These are phyloP conservation scores for Panthera uncia DNA, from an alignment of 2,113 vertebrate species.

Conservation along the genomic window DNA sequence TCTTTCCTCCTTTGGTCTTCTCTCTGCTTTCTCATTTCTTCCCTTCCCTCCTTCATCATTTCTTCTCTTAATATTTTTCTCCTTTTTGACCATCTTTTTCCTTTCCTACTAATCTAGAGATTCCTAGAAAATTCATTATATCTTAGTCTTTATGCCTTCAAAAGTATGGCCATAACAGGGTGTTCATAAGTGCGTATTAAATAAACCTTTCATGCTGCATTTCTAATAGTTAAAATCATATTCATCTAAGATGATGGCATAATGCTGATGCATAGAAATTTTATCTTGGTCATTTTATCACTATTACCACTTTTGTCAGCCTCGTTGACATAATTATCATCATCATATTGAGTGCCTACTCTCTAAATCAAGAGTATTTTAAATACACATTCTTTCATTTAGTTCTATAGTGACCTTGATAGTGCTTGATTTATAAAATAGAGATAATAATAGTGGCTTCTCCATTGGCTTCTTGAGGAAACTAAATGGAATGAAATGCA, in stretches of 20 bases:
- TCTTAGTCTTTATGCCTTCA: not conserved
- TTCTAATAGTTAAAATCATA: not conserved
- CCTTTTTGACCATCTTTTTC: not conserved
- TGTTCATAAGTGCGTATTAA: conserved; percentile 15
- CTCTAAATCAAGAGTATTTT: not conserved
- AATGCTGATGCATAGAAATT: not conserved
- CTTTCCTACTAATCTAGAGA: not conserved
- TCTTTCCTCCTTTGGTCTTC: not conserved
- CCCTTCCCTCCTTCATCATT: not conserved
- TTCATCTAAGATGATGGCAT: not conserved
- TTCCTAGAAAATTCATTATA: not conserved
- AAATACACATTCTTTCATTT: conserved; percentile 6
- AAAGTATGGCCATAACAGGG: not conserved
- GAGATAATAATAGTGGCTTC: not conserved
- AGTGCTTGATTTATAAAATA: conserved; percentile 20
- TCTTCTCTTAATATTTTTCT: not conserved
- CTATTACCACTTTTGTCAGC: not conserved
- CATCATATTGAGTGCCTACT: not conserved
- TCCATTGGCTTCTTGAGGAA: not conserved
- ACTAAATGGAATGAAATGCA: not conserved
- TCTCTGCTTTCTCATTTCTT: not conserved
- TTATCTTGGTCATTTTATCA: not conserved
- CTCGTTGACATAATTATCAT: not conserved
- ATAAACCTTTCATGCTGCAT: not conserved
- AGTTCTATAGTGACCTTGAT: not conserved